A percentile compares a stretch with the other conserved stretches of the same genome.
Conservation (phyloP, 2,113 vertebrate species). For the Malurus elegans region DNA sequence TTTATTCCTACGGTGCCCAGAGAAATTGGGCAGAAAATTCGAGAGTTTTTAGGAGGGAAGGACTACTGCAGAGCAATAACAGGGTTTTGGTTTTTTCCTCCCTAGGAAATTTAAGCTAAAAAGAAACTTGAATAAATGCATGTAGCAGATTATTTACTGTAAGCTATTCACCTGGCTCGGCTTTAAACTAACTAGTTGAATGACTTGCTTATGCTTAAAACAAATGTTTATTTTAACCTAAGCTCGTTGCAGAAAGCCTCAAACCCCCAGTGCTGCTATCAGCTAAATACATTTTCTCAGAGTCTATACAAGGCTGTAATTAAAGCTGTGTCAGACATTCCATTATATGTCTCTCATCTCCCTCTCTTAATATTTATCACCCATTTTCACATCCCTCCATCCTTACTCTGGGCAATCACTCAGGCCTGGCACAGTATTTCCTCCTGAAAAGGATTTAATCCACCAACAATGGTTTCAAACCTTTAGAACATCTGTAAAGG, state of each 20-base stretch:
- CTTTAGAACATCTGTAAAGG: background rate
- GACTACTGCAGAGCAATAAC: background rate
- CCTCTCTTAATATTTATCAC: slow-evolving; percentile 46
- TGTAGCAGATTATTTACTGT: background rate
- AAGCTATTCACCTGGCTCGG: background rate
- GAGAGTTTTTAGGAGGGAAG: background rate
- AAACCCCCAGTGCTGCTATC: background rate
- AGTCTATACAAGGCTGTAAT: slow-evolving; percentile 27
- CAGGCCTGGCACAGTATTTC: background rate
- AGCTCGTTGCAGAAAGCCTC: background rate
- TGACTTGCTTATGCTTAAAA: slow-evolving; percentile 31
- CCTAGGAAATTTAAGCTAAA: background rate
- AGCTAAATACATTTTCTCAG: slow-evolving; percentile 45
- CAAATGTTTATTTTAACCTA: slow-evolving; percentile 55
- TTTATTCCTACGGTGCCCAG: background rate
- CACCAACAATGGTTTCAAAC: background rate
- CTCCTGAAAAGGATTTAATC: background rate
- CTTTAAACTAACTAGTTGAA: slow-evolving; percentile 9
- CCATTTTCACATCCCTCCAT: slow-evolving; percentile 22
- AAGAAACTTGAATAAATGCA: background rate
- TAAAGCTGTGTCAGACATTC: slow-evolving; percentile 48
- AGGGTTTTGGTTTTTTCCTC: background rate
- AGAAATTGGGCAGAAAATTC: background rate
- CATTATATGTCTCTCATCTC: slow-evolving; percentile 27
- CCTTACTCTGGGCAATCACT: background rate